Evolutionary conservation across 2,888 invertebrate species (phyloP).

Genomic region (Morpho helenor): DNA sequence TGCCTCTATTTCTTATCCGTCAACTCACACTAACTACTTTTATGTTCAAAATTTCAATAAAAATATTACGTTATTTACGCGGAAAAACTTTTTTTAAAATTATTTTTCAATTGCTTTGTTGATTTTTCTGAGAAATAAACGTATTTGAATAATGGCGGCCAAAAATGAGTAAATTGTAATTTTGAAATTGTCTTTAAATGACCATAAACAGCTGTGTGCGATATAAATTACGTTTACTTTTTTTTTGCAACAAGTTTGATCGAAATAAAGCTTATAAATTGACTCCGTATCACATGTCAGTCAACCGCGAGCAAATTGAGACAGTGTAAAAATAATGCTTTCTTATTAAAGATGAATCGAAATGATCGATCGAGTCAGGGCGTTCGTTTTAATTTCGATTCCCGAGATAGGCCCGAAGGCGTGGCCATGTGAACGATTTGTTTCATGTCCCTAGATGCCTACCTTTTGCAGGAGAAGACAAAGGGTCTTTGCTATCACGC

Average conservation of each 20-base stretch:
- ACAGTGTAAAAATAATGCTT: conserved; percentile 69
- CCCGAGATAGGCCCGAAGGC: conserved; percentile 66
- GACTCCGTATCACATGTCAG: conserved; percentile 56
- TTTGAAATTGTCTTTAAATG: not conserved
- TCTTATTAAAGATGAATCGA: conserved; percentile 71
- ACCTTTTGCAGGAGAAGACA: conserved; percentile 33
- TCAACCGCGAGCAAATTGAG: conserved; percentile 66
- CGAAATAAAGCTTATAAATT: conserved; percentile 50
- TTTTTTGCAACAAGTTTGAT: conserved; percentile 32
- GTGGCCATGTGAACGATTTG: conserved; percentile 73
- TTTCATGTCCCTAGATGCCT: conserved; percentile 67
- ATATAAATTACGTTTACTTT: conserved; percentile 20
- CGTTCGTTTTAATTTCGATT: conserved; percentile 77
- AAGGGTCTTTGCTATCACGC: conserved; percentile 22
- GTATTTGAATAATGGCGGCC: too few relatives aligned
- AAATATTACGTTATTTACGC: too few relatives aligned
- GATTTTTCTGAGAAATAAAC: too few relatives aligned
- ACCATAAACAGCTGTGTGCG: conserved; percentile 20
- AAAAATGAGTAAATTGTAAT: not conserved
- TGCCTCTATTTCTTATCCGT: too few relatives aligned
- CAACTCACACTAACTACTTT: too few relatives aligned
- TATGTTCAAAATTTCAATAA: too few relatives aligned
- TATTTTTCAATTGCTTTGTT: too few relatives aligned
- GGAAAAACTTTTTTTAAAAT: too few relatives aligned
- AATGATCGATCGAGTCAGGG: conserved; percentile 75